A percentile compares a stretch with the other conserved stretches of the same genome.
These are phyloP conservation scores for Lycocerus yunnanus DNA, from an alignment of 2,888 invertebrate genomes.

Conservation along the genomic window DNA sequence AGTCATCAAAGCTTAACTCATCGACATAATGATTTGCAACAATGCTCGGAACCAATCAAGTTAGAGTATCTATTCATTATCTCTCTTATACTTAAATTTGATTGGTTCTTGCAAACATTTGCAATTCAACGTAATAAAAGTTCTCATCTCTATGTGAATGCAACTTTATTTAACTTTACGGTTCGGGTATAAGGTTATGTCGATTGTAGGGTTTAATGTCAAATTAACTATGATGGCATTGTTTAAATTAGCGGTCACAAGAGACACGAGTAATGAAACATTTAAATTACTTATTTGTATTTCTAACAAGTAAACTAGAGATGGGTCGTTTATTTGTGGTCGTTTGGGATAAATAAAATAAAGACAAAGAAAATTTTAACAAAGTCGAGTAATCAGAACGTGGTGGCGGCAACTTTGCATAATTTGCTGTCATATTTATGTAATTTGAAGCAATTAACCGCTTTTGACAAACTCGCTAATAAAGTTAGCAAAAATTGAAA, in stretches of 20 bases:
- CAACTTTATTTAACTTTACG: neutral
- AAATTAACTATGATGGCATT: neutral
- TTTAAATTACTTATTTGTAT: constrained; percentile 2
- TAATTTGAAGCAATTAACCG: neutral
- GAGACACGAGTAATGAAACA: neutral
- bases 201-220: neutral
- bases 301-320: neutral
- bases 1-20: too few species aligned
- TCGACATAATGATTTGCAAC: too few species aligned
- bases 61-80: too few species aligned
- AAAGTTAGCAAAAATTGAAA: neutral
- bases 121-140: too few species aligned
- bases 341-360: neutral
- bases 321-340: neutral
- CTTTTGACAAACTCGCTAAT: neutral
- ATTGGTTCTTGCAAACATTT: too few species aligned
- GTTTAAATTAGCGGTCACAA: neutral
- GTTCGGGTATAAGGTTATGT: neutral
- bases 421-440: neutral
- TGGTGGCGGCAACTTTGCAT: neutral
- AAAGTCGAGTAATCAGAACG: neutral
- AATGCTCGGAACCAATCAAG: too few species aligned
- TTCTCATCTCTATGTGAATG: too few species aligned
- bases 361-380: neutral
- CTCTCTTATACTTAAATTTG: too few species aligned